Evolutionary conservation across 2,888 invertebrate genomes (phyloP).

Genomic region (Leptura quadrifasciata): DNA sequence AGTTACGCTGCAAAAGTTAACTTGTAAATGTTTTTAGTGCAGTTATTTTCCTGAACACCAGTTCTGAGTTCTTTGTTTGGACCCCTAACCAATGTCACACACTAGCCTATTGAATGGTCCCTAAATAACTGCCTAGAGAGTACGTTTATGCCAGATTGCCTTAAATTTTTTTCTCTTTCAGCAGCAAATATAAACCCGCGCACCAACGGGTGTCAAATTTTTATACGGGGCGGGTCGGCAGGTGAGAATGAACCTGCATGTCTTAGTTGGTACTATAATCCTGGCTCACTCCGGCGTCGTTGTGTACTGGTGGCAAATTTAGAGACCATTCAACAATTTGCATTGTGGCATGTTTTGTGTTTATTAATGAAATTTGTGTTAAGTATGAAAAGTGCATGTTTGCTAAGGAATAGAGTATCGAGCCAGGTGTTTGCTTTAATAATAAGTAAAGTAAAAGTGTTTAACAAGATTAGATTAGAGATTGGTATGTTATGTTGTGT

Average conservation of each 20-base stretch:
- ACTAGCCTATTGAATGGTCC: constrained; percentile 47
- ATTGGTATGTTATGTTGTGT: background rate
- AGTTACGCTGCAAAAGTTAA: too few species aligned
- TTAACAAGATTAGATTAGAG: background rate
- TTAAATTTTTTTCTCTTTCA: constrained; percentile 74
- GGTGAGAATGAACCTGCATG: constrained; percentile 73
- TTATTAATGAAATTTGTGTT: constrained; percentile 7
- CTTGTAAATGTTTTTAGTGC: too few species aligned
- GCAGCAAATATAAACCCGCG: constrained; percentile 68
- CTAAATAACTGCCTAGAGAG: constrained; percentile 46
- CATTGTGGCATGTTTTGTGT: constrained; percentile 28
- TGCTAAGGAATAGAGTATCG: background rate
- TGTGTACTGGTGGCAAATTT: constrained; percentile 52
- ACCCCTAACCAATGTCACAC: background rate
- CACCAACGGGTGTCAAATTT: constrained; percentile 78
- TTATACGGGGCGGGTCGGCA: constrained; percentile 69
- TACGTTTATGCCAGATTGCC: constrained; percentile 11
- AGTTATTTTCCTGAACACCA: background rate
- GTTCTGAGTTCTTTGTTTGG: background rate
- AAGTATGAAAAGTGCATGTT: constrained; percentile 5
- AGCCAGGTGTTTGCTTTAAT: constrained; percentile 18
- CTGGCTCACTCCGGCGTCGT: constrained; percentile 60
- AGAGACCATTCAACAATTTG: constrained; percentile 49
- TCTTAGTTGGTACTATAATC: constrained; percentile 56
- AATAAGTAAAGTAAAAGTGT: background rate